phyloP scores from a whole-genome alignment of 1,140 invertebrate genomes.

The Megathymus violae region DNA sequence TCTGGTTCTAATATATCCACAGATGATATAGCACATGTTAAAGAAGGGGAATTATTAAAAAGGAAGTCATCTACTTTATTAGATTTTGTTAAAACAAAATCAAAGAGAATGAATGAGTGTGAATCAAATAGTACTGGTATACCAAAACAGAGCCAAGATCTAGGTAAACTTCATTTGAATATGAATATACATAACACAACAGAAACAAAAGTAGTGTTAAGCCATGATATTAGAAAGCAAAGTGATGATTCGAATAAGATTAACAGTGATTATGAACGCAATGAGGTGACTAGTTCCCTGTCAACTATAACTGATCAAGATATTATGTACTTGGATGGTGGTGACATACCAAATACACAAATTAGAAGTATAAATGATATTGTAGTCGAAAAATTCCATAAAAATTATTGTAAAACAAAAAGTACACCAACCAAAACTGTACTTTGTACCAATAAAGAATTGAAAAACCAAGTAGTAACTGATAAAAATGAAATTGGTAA shows the following conservation, averaged over 20 bases:
- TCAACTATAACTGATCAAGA: conserved; percentile 39
- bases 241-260: conserved; percentile 15
- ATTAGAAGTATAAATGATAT: conserved; percentile 67
- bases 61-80: conserved; percentile 66
- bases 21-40: conserved; percentile 31
- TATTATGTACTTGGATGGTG: conserved; percentile 68
- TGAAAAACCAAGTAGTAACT: conserved; percentile 57
- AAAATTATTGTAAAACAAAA: conserved; percentile 61
- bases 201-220: conserved; percentile 17
- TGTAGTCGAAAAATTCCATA: conserved; percentile 60
- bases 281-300: neutral
- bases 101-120: conserved; percentile 39
- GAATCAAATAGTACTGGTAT: conserved; percentile 24
- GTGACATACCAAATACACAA: conserved; percentile 70
- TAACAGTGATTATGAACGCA: conserved; percentile 7
- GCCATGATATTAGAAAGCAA: conserved; percentile 9
- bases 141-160: conserved; percentile 12
- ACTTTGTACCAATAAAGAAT: conserved; percentile 26
- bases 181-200: conserved; percentile 20
- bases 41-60: conserved; percentile 59
- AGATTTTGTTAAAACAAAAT: conserved; percentile 57
- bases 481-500: conserved; percentile 73
- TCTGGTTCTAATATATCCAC: neutral
- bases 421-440: conserved; percentile 37
- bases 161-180: conserved; percentile 9